Percentiles rank a stretch among this genome's conserved stretches.
These are phyloP conservation scores for Setophaga petechia DNA, from an alignment of 2,113 vertebrate species.

Conservation along the genomic window DNA sequence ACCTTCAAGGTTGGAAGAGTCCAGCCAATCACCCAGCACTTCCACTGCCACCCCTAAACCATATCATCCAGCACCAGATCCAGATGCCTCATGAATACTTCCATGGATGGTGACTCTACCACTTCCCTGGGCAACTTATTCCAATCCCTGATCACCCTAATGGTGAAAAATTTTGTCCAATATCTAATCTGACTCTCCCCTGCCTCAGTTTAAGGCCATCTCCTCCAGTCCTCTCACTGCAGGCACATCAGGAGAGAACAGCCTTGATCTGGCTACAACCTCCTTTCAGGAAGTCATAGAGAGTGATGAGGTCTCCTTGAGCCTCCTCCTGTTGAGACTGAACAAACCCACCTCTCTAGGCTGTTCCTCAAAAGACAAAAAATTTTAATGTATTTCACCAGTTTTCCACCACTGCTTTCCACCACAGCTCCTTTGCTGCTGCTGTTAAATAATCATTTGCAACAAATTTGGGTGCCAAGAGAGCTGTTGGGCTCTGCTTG, in stretches of 20 bases:
- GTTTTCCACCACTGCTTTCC: not conserved
- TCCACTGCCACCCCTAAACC: not conserved
- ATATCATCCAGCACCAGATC: not conserved
- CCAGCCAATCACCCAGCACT: not conserved
- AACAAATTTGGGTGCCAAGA: not conserved
- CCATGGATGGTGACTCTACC: not conserved
- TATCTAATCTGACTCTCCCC: not conserved
- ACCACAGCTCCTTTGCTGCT: not conserved
- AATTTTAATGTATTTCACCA: not conserved
- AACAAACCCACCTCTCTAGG: not conserved
- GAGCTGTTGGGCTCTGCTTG: not conserved
- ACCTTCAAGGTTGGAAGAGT: not conserved
- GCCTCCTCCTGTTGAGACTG: not conserved
- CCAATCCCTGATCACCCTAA: not conserved
- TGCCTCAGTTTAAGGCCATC: not conserved
- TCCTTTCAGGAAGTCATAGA: not conserved
- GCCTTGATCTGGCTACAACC: fast-evolving
- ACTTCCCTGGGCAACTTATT: not conserved
- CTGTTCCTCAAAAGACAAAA: not conserved
- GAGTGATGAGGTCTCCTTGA: not conserved
- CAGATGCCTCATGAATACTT: not conserved
- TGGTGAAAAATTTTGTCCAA: not conserved
- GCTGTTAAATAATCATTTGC: not conserved
- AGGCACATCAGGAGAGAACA: not conserved
- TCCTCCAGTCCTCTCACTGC: not conserved